Evolutionary conservation across 2,797 vertebrate genomes (phyloP).

Genomic region (Streptopelia turtur): DNA sequence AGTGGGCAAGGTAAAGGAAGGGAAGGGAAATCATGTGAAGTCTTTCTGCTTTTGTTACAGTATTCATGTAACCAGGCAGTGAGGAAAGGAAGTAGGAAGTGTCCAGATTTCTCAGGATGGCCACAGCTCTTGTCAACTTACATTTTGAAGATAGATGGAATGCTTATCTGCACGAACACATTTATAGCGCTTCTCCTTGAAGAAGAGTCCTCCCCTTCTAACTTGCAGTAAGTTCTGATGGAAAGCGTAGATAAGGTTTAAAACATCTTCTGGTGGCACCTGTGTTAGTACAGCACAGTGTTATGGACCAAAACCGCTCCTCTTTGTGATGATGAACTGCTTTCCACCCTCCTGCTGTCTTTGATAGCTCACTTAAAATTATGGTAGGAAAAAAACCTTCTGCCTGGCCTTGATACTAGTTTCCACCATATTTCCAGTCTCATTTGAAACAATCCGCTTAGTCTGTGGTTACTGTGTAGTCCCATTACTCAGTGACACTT

Average conservation of each 20-base stretch:
- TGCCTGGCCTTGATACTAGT: background rate
- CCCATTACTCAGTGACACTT: background rate
- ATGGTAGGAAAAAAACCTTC: too few relatives aligned
- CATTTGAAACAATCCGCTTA: background rate
- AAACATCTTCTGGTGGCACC: background rate
- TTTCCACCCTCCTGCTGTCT: background rate
- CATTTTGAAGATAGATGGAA: conserved; percentile 75
- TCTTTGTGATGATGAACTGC: background rate
- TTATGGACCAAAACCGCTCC: background rate
- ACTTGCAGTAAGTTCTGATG: conserved; percentile 60
- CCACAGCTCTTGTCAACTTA: conserved; percentile 35
- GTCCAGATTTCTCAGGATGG: background rate
- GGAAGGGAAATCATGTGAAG: background rate
- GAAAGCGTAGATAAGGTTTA: conserved; percentile 59
- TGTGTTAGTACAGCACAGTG: background rate
- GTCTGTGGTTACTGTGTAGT: background rate
- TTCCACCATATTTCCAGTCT: background rate
- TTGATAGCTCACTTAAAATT: background rate
- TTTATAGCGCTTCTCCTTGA: conserved; percentile 68
- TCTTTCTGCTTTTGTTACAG: background rate
- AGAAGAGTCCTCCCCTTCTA: conserved; percentile 70
- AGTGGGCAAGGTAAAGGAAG: too few relatives aligned
- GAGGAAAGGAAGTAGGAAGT: background rate
- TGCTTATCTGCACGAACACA: conserved; percentile 70
- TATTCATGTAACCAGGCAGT: background rate